A percentile compares a stretch with the other conserved stretches of the same genome.
Evolutionary conservation across 2,797 vertebrate species (phyloP).

Genomic region (Manis crassicaudata): DNA sequence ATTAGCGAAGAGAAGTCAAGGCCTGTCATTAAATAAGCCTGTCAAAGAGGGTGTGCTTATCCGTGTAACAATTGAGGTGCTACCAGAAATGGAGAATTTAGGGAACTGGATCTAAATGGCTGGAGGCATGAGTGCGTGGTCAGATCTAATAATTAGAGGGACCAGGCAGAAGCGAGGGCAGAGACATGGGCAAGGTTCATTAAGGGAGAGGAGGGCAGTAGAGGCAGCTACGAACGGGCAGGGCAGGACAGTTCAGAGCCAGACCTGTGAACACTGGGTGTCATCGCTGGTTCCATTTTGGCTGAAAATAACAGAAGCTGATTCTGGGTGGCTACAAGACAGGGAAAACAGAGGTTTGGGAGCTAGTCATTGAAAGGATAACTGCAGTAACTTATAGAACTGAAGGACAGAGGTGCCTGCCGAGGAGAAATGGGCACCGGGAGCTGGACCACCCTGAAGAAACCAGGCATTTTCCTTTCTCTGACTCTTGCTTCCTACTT

Average conservation of each 20-base stretch:
- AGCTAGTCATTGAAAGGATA: background rate
- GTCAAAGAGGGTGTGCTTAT: conserved; percentile 6
- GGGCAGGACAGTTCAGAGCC: background rate
- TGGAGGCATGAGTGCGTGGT: background rate
- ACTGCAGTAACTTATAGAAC: background rate
- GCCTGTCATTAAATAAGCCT: background rate
- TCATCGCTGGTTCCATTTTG: background rate
- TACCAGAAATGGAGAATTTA: conserved; percentile 33
- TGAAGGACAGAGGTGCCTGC: background rate
- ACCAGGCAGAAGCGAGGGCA: background rate
- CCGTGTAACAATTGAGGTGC: background rate
- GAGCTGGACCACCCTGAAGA: background rate
- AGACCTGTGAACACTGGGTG: background rate
- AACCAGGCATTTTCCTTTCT: background rate
- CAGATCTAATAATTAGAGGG: background rate
- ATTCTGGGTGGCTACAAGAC: background rate
- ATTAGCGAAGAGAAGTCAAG: conserved; percentile 59
- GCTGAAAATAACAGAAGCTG: background rate
- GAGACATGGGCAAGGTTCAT: background rate
- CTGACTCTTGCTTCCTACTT: background rate
- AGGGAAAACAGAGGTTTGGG: background rate
- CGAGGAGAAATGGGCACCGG: background rate
- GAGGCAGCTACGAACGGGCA: background rate
- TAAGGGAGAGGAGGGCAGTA: background rate
- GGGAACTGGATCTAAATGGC: background rate